Evolutionary conservation across 2,888 invertebrate species (phyloP).

Genomic region (Zhengitettix transpicula): DNA sequence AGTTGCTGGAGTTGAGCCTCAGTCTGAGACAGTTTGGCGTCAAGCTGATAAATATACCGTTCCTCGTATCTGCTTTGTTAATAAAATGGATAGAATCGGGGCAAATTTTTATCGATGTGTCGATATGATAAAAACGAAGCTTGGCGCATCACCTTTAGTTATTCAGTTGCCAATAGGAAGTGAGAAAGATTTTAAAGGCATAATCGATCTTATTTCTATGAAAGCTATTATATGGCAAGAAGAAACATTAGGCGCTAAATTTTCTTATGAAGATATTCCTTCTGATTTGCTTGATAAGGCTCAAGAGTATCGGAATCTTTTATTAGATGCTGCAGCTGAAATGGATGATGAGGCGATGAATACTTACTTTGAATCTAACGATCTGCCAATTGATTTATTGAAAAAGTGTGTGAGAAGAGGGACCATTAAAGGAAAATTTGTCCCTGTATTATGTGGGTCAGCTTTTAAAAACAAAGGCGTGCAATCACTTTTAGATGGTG

Average conservation of each 20-base stretch:
- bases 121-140: background rate
- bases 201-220: too few species aligned
- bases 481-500: too few species aligned
- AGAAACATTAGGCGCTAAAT: background rate
- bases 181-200: background rate
- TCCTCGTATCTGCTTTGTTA: conserved; percentile 69
- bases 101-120: background rate
- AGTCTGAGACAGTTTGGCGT: conserved; percentile 93
- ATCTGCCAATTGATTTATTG: background rate
- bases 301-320: background rate
- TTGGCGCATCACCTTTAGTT: background rate
- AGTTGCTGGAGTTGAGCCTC: conserved; percentile 77
- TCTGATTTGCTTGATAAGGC: background rate
- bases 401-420: background rate
- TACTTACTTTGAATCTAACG: background rate
- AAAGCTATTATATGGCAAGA: background rate
- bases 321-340: background rate
- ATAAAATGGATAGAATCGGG: background rate
- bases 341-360: background rate
- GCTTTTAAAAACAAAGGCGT: too few species aligned
- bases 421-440: background rate
- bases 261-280: background rate
- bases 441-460: background rate
- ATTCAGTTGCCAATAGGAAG: background rate
- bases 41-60: conserved; percentile 74